Percentiles rank a stretch among this genome's conserved stretches.
phyloP scores from a whole-genome alignment of 2,888 invertebrate genomes.

The Drosophila meridiana region DNA sequence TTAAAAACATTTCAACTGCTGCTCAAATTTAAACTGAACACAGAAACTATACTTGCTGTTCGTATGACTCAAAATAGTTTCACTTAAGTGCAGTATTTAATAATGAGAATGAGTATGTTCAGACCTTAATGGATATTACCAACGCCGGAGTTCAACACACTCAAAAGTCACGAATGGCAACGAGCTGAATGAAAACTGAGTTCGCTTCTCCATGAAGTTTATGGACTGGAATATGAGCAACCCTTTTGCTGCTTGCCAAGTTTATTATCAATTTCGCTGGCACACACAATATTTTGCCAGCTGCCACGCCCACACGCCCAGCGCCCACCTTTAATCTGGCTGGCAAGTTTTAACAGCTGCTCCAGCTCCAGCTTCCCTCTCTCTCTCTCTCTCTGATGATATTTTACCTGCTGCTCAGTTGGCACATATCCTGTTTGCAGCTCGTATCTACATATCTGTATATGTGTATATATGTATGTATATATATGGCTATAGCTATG shows the following conservation, averaged over 20 bases:
- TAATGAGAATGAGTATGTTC: neutral
- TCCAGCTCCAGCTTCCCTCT: neutral
- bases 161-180: constrained; percentile 6
- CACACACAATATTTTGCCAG: constrained; percentile 8
- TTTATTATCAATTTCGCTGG: constrained; percentile 31
- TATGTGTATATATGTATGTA: constrained; percentile 1
- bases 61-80: neutral
- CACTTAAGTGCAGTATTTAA: neutral
- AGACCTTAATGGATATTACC: neutral
- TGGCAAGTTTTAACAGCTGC: constrained; percentile 48
- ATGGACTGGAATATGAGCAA: constrained; percentile 11
- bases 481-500: constrained; percentile 22
- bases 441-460: constrained; percentile 12
- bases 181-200: neutral
- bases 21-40: too few relatives aligned
- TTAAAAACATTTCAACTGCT: too few relatives aligned
- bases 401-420: constrained; percentile 66
- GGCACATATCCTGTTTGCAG: constrained; percentile 61
- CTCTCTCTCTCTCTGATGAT: constrained; percentile 34
- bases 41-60: too few relatives aligned
- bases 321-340: constrained; percentile 43
- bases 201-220: constrained; percentile 1
- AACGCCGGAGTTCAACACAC: neutral
- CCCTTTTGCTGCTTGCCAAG: constrained; percentile 18
- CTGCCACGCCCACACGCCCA: neutral